Base-by-base conservation (phyloP, 2,113 vertebrate genomes). In the Macaca nemestrina region DNA sequence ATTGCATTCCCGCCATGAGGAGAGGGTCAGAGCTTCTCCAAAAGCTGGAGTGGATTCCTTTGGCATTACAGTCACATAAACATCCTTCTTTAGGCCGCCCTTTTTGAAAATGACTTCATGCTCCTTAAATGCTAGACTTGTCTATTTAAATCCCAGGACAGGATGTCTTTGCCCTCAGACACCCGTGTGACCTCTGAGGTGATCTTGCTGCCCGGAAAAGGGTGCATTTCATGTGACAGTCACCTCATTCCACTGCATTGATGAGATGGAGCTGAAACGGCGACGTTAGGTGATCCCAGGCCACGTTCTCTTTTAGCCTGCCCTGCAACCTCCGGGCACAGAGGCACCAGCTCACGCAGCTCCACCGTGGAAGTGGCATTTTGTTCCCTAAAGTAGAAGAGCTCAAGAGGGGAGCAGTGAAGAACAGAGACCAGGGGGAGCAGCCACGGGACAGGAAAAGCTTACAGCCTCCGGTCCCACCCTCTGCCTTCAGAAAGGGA, bases 81-180 rank as follows among this genome's bases (percentile, higher is more conserved):
- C 87, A 72, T 8, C 55, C 79, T 48, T 83, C 76, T 30, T 30
- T n/a, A 61, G 72, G 30, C 7, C 0, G 52, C 38, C 79, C 27
- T 57, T 10, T 50, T 64, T 59, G 81, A 93, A 38, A 80, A 87
- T 68, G 43, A 90, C 55, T 25, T 84, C 83, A 85, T 20, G 50
- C 27, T 43, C 64, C 82, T 88, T 89, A 45, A 92, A 80, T 3
- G 45, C 59, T 48, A 30, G 4, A 45, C 72, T 80, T 70, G 32
- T 86, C 94, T 97, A 91, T 95, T 96, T 97, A 93, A 96, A 94
- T 90, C 93, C n/a, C 92, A 96, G 92, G 68, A 97, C 78, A 92
- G 75, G 64, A 78, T 75, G 90, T 95, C 92, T 94, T 92, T 75
- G 48, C 50, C 59, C 95, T 76, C 4, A 0, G 89, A 83, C 86